phyloP scores from a whole-genome alignment of 2,113 vertebrate genomes.

The Naja naja region DNA sequence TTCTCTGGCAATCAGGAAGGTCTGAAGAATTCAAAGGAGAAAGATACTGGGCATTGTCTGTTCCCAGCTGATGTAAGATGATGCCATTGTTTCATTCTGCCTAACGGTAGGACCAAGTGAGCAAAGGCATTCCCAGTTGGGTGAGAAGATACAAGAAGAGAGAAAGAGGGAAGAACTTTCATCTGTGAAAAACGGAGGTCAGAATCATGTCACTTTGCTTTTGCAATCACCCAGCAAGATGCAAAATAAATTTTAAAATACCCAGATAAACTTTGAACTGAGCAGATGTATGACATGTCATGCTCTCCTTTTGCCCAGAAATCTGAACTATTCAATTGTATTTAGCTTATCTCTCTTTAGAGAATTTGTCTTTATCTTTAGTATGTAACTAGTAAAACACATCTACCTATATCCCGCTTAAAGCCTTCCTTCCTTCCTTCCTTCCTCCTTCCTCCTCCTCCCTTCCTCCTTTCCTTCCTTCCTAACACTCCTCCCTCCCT shows the following conservation, averaged over 20 bases:
- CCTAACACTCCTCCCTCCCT: neutral
- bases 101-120: neutral
- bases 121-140: neutral
- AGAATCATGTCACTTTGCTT: neutral
- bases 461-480: neutral
- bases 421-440: slow-evolving; percentile 58
- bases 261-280: neutral
- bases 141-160: neutral
- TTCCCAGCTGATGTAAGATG: neutral
- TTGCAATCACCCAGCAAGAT: neutral
- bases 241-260: neutral
- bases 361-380: slow-evolving; percentile 7
- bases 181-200: neutral
- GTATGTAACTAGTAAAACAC: slow-evolving; percentile 35
- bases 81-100: neutral
- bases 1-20: neutral
- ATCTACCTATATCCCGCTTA: slow-evolving; percentile 57
- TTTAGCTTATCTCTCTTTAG: neutral
- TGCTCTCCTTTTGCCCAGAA: neutral
- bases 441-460: slow-evolving; percentile 8
- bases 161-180: neutral
- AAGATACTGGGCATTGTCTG: neutral
- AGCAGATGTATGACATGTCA: neutral
- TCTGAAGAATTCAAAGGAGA: neutral
- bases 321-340: neutral